Base-by-base conservation (phyloP, 2,797 vertebrate genomes). In the Tokudaia muenninki region DNA sequence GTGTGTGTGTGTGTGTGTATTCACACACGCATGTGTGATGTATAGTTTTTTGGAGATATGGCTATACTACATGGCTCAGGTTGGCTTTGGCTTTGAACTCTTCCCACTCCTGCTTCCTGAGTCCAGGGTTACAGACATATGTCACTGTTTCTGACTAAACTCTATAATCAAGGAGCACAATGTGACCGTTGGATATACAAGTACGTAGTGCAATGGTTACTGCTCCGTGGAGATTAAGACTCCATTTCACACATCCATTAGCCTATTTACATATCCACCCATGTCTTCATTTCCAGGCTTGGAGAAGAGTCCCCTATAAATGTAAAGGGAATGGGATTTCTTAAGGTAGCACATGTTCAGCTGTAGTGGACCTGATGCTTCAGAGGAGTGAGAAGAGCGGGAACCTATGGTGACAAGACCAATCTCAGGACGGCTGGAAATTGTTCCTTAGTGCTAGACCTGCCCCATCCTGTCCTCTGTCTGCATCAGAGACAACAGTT, bases 361-460 rank as follows among this genome's bases (percentile, higher is more conserved):
- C 37, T 24, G 41, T 1, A 17, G 16, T 13, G 21, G 65, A 13
- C 31, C 37, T 55, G 52, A 61, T 22, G 75, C 13, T 37, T 55
- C 26, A 13, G 8, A 21, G 31, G 4, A 91, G 19, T 0, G 37
- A 65, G 50, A 19, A 21, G 7, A 31, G 1, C 9, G 7, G 47
- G 89, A 14, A 65, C 50, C 6, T 6, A 0, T 6, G 1, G 24
- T 19, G 41, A 17, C 21, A 6, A 16, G 31, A 8, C 12, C 4
- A 2, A 3, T 21, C 61, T 72, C 87, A 2, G 19, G 10, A 6
- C 1, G 7, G 4, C 44, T 11, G 3, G 4, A 2, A 1, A 7
- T 11, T 63, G 70, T 79, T 86, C 31, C 57, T 75, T 31, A 3
- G 31, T 3, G 31, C 70, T 22, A 29, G 21, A 37, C 3, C 41